Evolutionary conservation across 2,113 vertebrate genomes (phyloP), one percentile per base, ranked within the genome.

Genomic region (Rhombomys opimus): DNA sequence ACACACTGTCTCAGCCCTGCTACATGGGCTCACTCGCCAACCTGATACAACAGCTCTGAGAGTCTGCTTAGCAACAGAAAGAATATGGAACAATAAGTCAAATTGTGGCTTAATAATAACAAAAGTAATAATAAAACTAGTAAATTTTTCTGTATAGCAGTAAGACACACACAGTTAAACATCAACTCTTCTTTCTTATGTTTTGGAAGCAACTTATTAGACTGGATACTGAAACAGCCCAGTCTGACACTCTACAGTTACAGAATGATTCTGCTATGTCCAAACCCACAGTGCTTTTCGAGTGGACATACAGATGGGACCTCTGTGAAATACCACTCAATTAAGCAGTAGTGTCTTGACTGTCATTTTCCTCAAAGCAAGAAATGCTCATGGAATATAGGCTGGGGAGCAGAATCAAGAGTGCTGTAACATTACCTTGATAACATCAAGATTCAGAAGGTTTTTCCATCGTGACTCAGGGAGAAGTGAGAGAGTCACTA

Each of bases 391-490:
- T 63, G 20, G 76, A 27, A 77, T 12, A 38, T 12, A 35, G 22
- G 72, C 82, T 76, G 41, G 30, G 35, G 17, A 25, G 23, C 72
- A 73, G 4, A 57, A 72, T 81, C 65, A 91, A 73, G 68, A 68
- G 4, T 7, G 80, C 22, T 54, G 32, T 7, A 84, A 30, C 13
- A 87, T 95, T 98, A 99, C 99, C 99, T 99, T 99, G 98, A 99
- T 99, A 96, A 98, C 17, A 92, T 99, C 99, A 80, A 99, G 99
- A 95, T 98, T 99, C 81, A 99, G 98, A 54, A 99, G 99, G 95
- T 99, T 99, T 95, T 99, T 99, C 99, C 99, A 99, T 18, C 99
- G 98, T 57, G 99, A 99, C 95, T 99, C 99, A 0, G 99, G 99
- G 73, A 99, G 98, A 91, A 98, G 97, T 2, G 99, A 99, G 18